Evolutionary conservation across 2,113 vertebrate species (phyloP).

Genomic region (Callithrix jacchus): DNA sequence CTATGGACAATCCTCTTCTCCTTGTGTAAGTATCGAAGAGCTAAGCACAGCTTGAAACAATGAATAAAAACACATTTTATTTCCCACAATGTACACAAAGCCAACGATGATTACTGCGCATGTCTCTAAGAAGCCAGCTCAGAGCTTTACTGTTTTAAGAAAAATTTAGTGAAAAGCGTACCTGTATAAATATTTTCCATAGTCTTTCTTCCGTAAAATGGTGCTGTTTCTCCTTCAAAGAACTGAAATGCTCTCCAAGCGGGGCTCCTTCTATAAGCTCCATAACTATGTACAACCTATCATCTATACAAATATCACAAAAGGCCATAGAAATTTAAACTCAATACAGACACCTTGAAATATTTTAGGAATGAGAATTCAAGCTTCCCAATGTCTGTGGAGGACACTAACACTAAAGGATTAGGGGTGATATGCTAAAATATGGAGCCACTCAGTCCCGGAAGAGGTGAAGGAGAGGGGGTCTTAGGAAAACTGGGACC

Average conservation of each 20-base stretch:
- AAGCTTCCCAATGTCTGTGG: background rate
- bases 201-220: slow-evolving; percentile 91
- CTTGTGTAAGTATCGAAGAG: slow-evolving; percentile 92
- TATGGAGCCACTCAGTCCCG: background rate
- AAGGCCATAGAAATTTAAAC: background rate
- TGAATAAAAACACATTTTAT: slow-evolving; percentile 51
- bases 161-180: slow-evolving; percentile 61
- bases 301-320: slow-evolving; percentile 81
- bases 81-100: background rate
- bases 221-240: slow-evolving; percentile 92
- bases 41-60: slow-evolving; percentile 89
- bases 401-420: background rate
- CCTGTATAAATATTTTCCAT: slow-evolving; percentile 95
- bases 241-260: slow-evolving; percentile 90
- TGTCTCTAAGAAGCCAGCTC: background rate
- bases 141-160: background rate
- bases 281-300: slow-evolving; percentile 93
- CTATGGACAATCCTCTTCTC: slow-evolving; percentile 93
- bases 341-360: background rate
- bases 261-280: slow-evolving; percentile 92
- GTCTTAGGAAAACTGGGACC: accelerated
- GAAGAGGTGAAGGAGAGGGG: accelerated
- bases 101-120: background rate
- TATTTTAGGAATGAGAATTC: background rate
- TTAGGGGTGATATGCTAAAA: background rate